A percentile compares a stretch with the other conserved stretches of the same genome.
phyloP scores from a whole-genome alignment of 2,797 vertebrate genomes.

The Neostethus bicornis region DNA sequence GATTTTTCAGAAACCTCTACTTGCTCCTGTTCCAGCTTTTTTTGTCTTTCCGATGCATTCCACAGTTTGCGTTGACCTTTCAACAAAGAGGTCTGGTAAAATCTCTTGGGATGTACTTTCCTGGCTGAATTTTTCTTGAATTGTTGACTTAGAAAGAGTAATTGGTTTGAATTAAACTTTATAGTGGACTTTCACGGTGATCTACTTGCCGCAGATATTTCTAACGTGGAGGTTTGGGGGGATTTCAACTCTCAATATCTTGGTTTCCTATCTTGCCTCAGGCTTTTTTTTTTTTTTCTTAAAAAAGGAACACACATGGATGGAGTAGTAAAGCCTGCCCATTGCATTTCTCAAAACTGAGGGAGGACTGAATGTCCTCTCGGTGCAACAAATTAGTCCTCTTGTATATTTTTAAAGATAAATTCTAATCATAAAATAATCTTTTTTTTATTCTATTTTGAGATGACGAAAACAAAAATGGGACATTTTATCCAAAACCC shows the following conservation, averaged over 20 bases:
- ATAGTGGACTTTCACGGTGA: constrained; percentile 44
- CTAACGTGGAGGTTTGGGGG: constrained; percentile 34
- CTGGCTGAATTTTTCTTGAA: constrained; percentile 34
- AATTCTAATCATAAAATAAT: constrained; percentile 13
- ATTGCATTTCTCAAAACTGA: constrained; percentile 4
- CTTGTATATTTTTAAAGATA: constrained; percentile 23
- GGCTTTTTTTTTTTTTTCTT: too few relatives aligned
- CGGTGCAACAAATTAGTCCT: not conserved
- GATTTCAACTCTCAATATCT: constrained; percentile 45
- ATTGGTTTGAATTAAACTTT: constrained; percentile 57
- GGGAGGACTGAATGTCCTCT: not conserved
- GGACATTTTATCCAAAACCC: constrained; percentile 34
- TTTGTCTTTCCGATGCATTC: constrained; percentile 34
- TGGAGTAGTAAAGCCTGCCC: not conserved
- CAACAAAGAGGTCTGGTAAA: constrained; percentile 44
- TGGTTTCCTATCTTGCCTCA: constrained; percentile 14
- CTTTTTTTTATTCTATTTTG: constrained; percentile 15
- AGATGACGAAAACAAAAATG: constrained; percentile 9
- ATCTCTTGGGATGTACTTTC: constrained; percentile 58
- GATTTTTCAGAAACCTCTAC: not conserved
- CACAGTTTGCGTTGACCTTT: constrained; percentile 42
- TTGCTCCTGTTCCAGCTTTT: constrained; percentile 35
- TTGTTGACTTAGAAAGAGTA: constrained; percentile 57
- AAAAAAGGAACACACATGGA: constrained; percentile 18
- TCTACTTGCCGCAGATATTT: constrained; percentile 53